Percentiles rank a stretch among this genome's conserved stretches.
phyloP scores from a whole-genome alignment of 2,888 invertebrate genomes.

The Bellardia pandia region DNA sequence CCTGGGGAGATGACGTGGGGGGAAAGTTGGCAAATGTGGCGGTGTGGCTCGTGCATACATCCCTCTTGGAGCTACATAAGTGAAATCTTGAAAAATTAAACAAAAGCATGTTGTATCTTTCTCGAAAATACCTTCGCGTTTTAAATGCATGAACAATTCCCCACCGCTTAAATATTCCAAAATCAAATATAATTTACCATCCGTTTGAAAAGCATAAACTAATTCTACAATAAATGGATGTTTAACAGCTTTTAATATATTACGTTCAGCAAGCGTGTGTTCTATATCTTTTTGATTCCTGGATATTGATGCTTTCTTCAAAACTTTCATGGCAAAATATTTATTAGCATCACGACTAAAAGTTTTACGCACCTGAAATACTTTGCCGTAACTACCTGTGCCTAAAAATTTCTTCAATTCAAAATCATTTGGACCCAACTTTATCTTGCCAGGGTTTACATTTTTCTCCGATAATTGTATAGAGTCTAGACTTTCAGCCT shows the following conservation, averaged over 20 bases:
- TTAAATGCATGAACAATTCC: slow-evolving; percentile 99
- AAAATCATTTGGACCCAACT: no score
- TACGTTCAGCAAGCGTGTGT: no score
- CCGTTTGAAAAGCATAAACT: no score
- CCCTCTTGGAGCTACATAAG: slow-evolving; percentile 88
- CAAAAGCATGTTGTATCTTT: slow-evolving; percentile 97
- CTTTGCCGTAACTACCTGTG: slow-evolving; percentile 91
- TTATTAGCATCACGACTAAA: slow-evolving; percentile 95
- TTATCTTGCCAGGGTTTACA: no score
- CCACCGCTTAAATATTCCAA: slow-evolving; percentile 99
- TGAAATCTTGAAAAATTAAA: slow-evolving; percentile 92
- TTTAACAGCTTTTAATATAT: no score
- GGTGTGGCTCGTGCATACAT: slow-evolving; percentile 81
- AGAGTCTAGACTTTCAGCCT: slow-evolving; percentile 87
- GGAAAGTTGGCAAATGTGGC: slow-evolving; percentile 83
- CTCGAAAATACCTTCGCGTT: slow-evolving; percentile 98
- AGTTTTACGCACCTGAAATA: slow-evolving; percentile 96
- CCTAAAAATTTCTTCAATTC: no score
- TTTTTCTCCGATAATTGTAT: slow-evolving; percentile 85
- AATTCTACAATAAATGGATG: no score
- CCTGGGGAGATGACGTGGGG: slow-evolving; percentile 84
- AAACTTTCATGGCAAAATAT: slow-evolving; percentile 99
- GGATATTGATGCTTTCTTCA: slow-evolving; percentile 98
- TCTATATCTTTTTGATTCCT: slow-evolving; percentile 88
- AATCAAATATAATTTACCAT: slow-evolving; percentile 47